Percentiles rank a stretch among this genome's conserved stretches.
Evolutionary conservation across 2,113 vertebrate genomes (phyloP).

Genomic region (Gobio gobio): DNA sequence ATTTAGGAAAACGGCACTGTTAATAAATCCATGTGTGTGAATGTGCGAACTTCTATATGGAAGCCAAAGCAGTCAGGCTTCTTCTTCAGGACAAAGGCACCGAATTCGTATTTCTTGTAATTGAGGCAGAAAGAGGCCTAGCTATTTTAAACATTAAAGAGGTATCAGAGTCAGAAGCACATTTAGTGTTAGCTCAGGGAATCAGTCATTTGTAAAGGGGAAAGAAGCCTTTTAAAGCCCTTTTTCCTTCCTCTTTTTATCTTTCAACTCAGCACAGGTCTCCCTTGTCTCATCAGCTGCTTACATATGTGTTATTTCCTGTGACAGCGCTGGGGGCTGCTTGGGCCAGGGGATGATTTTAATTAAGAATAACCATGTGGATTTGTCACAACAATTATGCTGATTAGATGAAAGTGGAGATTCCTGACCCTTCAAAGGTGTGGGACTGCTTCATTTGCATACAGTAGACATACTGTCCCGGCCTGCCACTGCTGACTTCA

Average conservation of each 20-base stretch:
- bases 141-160: slow-evolving; percentile 44
- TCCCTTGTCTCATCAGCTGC: slow-evolving; percentile 52
- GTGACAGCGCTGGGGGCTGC: slow-evolving; percentile 62
- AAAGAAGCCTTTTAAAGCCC: slow-evolving; percentile 42
- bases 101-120: slow-evolving; percentile 39
- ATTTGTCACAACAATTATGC: slow-evolving; percentile 70
- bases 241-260: slow-evolving; percentile 25
- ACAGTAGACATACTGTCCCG: slow-evolving; percentile 52
- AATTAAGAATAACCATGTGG: slow-evolving; percentile 71
- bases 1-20: not conserved
- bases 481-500: slow-evolving; percentile 48
- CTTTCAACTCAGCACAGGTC: slow-evolving; percentile 54
- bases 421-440: slow-evolving; percentile 68
- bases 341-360: slow-evolving; percentile 63
- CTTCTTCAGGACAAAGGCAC: slow-evolving; percentile 28
- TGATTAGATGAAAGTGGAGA: slow-evolving; percentile 63
- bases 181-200: slow-evolving; percentile 34
- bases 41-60: not conserved
- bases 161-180: slow-evolving; percentile 15
- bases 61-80: slow-evolving; percentile 11
- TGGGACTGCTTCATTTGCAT: slow-evolving; percentile 59
- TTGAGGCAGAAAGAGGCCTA: slow-evolving; percentile 40
- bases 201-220: slow-evolving; percentile 45
- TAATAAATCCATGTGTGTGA: not conserved
- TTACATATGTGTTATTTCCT: slow-evolving; percentile 56